These are phyloP conservation scores for Takifugu ocellatus DNA, from an alignment of 2,797 vertebrate genomes.

Conservation along the genomic window DNA sequence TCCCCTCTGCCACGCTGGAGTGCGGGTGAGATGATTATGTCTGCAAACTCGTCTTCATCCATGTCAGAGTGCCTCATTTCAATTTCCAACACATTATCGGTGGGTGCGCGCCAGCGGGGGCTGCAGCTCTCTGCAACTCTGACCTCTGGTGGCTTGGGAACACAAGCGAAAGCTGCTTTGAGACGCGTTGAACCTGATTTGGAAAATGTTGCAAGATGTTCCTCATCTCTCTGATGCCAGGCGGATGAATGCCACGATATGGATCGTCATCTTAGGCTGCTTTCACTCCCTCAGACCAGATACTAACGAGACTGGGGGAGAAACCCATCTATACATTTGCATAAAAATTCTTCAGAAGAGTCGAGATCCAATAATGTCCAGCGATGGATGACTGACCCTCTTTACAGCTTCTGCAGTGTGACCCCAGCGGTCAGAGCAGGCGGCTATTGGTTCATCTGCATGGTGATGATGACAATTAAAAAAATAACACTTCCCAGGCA, in stretches of 20 bases:
- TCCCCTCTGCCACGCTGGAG: constrained; percentile 13
- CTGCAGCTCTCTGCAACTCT: constrained; percentile 40
- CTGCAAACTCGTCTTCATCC: constrained; percentile 45
- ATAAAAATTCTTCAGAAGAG: constrained; percentile 3
- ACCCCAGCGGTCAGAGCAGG: constrained; percentile 32
- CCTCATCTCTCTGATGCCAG: neutral
- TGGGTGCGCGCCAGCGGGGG: constrained; percentile 24
- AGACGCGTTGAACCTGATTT: constrained; percentile 13
- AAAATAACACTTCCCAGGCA: constrained; percentile 14
- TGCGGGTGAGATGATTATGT: constrained; percentile 24
- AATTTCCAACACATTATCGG: constrained; percentile 36
- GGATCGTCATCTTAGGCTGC: neutral
- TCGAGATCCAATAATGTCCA: constrained; percentile 18
- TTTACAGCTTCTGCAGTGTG: constrained; percentile 40
- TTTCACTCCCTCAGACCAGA: constrained; percentile 1
- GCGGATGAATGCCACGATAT: constrained; percentile 9
- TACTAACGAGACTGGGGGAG: too few relatives aligned
- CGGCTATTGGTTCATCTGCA: constrained; percentile 49
- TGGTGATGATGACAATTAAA: constrained; percentile 13
- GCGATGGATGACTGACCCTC: constrained; percentile 62
- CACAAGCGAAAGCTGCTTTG: constrained; percentile 6
- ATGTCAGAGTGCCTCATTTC: constrained; percentile 50
- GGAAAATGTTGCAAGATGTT: constrained; percentile 7
- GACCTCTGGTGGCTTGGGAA: constrained; percentile 64
- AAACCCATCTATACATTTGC: neutral